A percentile compares a stretch with the other conserved stretches of the same genome.
phyloP scores from a whole-genome alignment of 2,113 vertebrate species.

The Mirza zaza region DNA sequence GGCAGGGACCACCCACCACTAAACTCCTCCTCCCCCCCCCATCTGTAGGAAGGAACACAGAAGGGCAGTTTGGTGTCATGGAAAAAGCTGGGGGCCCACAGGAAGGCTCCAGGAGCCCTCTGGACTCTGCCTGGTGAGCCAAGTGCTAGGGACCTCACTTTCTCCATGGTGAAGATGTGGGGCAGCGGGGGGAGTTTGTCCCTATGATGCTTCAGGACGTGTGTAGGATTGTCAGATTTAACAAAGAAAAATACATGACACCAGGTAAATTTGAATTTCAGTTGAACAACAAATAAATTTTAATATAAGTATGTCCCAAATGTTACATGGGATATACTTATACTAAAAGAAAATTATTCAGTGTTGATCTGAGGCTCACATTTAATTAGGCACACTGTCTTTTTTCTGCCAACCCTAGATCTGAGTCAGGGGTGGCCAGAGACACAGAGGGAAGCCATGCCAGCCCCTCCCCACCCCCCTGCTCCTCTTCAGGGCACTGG shows the following conservation, averaged over 20 bases:
- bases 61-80: not conserved
- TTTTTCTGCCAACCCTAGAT: not conserved
- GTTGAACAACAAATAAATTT: constrained; percentile 17
- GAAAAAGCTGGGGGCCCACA: not conserved
- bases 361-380: not conserved
- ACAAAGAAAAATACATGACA: not conserved
- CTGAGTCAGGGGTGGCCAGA: not conserved
- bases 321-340: not conserved
- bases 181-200: accelerated
- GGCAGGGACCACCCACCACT: not conserved
- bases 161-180: not conserved
- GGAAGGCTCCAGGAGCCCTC: not conserved
- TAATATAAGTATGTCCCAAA: not conserved
- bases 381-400: not conserved
- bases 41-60: not conserved
- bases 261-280: not conserved
- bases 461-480: not conserved
- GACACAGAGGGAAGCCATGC: not conserved
- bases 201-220: not conserved
- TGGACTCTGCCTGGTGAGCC: not conserved
- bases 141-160: not conserved
- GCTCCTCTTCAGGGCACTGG: not conserved
- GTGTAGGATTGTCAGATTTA: not conserved
- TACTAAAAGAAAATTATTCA: not conserved
- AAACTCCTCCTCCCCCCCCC: not conserved